Evolutionary conservation across 2,113 vertebrate genomes (phyloP), one percentile per base, ranked within the genome.

Genomic region (Sylvilagus bachmani): DNA sequence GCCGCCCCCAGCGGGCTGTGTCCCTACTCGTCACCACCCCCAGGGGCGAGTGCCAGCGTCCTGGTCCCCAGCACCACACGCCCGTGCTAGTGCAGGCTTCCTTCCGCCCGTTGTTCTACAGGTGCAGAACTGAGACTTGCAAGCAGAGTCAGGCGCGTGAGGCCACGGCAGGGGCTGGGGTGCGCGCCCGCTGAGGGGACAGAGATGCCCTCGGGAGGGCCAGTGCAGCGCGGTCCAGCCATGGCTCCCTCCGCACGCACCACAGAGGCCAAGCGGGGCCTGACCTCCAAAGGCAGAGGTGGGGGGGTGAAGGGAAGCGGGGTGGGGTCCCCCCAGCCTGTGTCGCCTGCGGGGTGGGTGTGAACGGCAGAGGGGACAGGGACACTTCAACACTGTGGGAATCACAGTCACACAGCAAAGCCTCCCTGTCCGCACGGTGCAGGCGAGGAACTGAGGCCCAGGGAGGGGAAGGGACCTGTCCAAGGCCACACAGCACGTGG

Each of bases 1-100:
- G 49, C 17, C 8, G 25, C 10, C 61, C 66, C 70, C 67, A 22
- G 53, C 5, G 64, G n/a, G 14, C 10, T 49, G 49, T 0, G 0
- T 55, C 53, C 55, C 85, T 49, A 49, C 9, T 9, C 38, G 38
- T 11, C 17, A 31, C 8, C 21, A 36, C 17, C 44, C 6, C 17
- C 1, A 10, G 16, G 14, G 0, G 3, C 2, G 67, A 24, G 36
- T 62, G 10, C 1, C 10, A 13, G 2, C 0, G 38, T 17, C 36
- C 2, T 12, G 6, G 49, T 1, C 70, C 78, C 69, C 44, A 22
- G 3, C 1, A 1, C 27, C 2, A 7, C 17, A 31, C 49, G 58
- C 25, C 36, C 29, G 17, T 9, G 10, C 31, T 61, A 44, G 38
- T 44, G 38, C 38, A 44, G 38, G 6, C n/a, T n/a, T n/a, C n/a